Conservation (phyloP, 2,113 vertebrate species). For the Garra rufa region DNA sequence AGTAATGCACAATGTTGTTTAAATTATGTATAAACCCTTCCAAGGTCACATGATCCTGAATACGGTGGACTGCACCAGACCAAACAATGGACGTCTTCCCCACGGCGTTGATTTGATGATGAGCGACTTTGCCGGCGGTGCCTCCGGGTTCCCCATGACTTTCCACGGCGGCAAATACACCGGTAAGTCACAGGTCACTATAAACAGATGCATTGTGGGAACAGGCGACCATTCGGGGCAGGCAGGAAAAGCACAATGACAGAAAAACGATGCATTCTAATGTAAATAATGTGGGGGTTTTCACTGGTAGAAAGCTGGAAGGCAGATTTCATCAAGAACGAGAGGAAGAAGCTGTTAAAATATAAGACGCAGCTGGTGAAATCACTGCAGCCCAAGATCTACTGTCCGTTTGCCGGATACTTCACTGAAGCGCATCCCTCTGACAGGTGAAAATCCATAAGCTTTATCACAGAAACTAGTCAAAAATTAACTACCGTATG, state of each 20-base stretch:
- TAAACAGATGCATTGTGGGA: not conserved
- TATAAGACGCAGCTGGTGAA: slow-evolving; percentile 80
- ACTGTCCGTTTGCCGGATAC: slow-evolving; percentile 81
- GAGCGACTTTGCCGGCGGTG: slow-evolving; percentile 83
- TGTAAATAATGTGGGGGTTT: too few relatives aligned
- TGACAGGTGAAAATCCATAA: slow-evolving; percentile 72
- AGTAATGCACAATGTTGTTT: not conserved
- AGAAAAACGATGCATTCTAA: too few relatives aligned
- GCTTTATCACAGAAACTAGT: not conserved
- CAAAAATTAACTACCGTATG: not conserved
- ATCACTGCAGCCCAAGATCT: slow-evolving; percentile 75
- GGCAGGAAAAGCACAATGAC: too few relatives aligned
- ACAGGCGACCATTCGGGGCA: too few relatives aligned
- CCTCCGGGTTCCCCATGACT: slow-evolving; percentile 84
- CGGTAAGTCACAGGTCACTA: slow-evolving; percentile 63
- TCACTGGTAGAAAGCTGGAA: slow-evolving; percentile 74
- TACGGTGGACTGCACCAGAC: slow-evolving; percentile 83
- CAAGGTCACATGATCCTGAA: slow-evolving; percentile 84
- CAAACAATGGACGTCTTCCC: slow-evolving; percentile 79
- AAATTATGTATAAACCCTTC: not conserved
- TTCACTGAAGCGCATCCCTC: slow-evolving; percentile 84
- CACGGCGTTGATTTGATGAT: slow-evolving; percentile 78
- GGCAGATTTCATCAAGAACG: slow-evolving; percentile 76
- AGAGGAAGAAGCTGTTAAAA: slow-evolving; percentile 80
- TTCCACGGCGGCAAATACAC: slow-evolving; percentile 81